Base-by-base conservation (phyloP, 1,140 invertebrate species). In the Anadara kagoshimensis region DNA sequence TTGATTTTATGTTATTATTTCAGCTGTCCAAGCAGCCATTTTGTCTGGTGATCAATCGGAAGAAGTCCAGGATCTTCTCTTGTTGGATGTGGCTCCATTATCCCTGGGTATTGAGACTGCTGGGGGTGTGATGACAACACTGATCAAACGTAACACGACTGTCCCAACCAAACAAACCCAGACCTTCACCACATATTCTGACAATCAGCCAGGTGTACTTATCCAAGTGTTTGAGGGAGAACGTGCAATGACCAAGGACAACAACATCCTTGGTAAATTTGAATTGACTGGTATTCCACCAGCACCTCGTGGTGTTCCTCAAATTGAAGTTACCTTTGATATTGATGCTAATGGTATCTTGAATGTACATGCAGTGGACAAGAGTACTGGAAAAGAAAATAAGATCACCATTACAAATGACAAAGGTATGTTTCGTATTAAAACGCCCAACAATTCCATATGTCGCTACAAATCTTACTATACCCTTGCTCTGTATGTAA, bases 341-440 rank as follows among this genome's bases (percentile, higher is more conserved):
- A 90, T 92, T 94, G 89, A 96, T 84, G 88, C 89, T 51, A 90
- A 90, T 59, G 89, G 89, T 79, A 90, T 90, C 69, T 71, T 90
- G 20, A 90, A 90, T 73, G 89, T 90, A 7, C 85, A 89, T 63
- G 91, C 91, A 49, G 81, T 82, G n/a, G 92, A 92, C 78, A 92
- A 92, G 83, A 91, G 90, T 4, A 98, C 97, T 74, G 97, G 97
- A 84, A 97, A 97, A 89, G 95, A 97, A 85, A 98, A 98, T 90
- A 98, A 98, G 90, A 98, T 99, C 88, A 98, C 96, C 41, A 98
- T 99, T 83, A 98, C 96, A 83, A 99, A 99, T 86, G 97, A 99
- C 91, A 98, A 98, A 90, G 97, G 86, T 86, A 76, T 64, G 54
- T 82, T 47, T 43, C 14, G 47, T 36, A 36, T 36, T 36, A 7